A percentile compares a stretch with the other conserved stretches of the same genome.
Evolutionary conservation across 1,140 invertebrate genomes (phyloP).

Genomic region (Drosophila setifemur): DNA sequence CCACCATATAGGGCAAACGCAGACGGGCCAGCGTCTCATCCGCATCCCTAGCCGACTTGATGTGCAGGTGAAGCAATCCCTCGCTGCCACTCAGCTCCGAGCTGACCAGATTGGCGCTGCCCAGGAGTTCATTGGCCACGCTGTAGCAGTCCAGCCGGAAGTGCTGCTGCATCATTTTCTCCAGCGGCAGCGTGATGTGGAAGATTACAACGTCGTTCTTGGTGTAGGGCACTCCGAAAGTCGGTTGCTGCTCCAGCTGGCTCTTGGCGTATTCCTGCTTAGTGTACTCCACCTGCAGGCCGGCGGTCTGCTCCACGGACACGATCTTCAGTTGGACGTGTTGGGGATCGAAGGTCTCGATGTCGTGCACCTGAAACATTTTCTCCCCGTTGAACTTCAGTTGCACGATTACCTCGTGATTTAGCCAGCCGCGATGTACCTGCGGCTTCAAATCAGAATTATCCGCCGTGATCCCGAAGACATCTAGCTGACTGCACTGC

Average conservation of each 20-base stretch:
- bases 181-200: constrained; percentile 84
- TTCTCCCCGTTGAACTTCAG: constrained; percentile 86
- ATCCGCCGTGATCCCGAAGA: constrained; percentile 82
- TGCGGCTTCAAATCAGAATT: constrained; percentile 81
- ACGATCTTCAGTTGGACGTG: constrained; percentile 69
- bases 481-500: constrained; percentile 78
- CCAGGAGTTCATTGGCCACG: constrained; percentile 84
- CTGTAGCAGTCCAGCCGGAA: constrained; percentile 66
- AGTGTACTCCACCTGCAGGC: constrained; percentile 65
- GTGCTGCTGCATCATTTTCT: constrained; percentile 36
- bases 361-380: constrained; percentile 80
- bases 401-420: constrained; percentile 90
- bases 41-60: constrained; percentile 86
- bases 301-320: constrained; percentile 63
- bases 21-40: constrained; percentile 86
- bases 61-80: constrained; percentile 89
- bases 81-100: constrained; percentile 85
- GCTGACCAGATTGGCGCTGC: constrained; percentile 89
- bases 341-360: constrained; percentile 76
- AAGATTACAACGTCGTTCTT: constrained; percentile 73
- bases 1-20: constrained; percentile 85
- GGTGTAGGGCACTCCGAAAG: constrained; percentile 62
- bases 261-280: constrained; percentile 72
- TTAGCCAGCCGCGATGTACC: constrained; percentile 91
- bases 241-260: constrained; percentile 56